Base-by-base conservation (phyloP, 2,888 invertebrate genomes). In the Philereme transversata region DNA sequence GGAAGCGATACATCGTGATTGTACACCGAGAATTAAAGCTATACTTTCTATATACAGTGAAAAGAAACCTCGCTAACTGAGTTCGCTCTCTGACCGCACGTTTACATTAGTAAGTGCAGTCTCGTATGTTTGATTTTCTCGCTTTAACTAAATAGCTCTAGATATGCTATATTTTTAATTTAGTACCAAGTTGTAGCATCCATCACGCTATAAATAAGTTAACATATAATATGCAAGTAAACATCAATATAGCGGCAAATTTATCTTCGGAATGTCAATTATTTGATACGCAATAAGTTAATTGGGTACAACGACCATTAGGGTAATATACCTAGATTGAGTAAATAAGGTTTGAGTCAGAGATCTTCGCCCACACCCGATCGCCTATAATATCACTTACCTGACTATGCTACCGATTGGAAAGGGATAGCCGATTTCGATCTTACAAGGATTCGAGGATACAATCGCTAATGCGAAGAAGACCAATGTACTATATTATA, bases 281-380 rank as follows among this genome's bases (percentile, higher is more conserved):
- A 51, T 68, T 53, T 64, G 62, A 73, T 68, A 79, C 75, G 74
- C 75, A 79, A 60, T 74, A 73, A 65, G 62, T 69, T 75, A 74
- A 73, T 73, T 74, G 74, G 73, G 75, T 74, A 69, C 75, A 73
- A 67, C 60, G 71, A 67, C 69, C 70, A 75, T 70, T 69, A 64
- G 62, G 61, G 64, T 62, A 64, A 70, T 75, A 71, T 70, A 5
- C 72, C 75, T 73, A 47, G 45, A 45, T 47, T 36, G 46, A 51
- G 51, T 59, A 52, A 59, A 52, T 49, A 11, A 51, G 72, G 72
- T 61, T 65, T 70, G 75, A 73, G 57, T 81, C 81, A 81, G 68
- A 67, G 54, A 73, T 75, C 67, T 73, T 70, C 79, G 76, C 83
- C 82, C 79, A 83, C 83, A 70, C 67, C 67, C 71, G 61, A 58